Evolutionary conservation across 64 coral and sea anemone species (phyloP), one percentile per base, ranked within the genome.

Genomic region (Catalaphyllia jardinei): DNA sequence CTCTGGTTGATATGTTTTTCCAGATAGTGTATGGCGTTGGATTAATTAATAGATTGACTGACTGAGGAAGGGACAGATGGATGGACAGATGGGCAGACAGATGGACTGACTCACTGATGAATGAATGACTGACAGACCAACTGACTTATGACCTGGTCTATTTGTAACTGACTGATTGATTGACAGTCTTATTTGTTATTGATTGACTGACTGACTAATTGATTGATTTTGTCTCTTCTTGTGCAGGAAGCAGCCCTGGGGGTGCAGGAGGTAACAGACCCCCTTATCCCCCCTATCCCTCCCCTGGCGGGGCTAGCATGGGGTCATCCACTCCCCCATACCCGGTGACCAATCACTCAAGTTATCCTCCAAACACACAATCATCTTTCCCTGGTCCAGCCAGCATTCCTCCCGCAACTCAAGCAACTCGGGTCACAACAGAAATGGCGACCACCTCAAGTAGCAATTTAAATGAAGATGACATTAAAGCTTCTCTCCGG

Each of bases 401-500:
- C 0, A 57, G 87, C 19, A 74, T 77, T 10, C 90, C 86, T 10
- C 90, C 90, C 42, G 57, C 88, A 9, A 93, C 93, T 71, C 85
- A 71, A 62, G 14, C 82, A 25, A 86, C 89, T 61, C 0, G 31
- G n/a, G 64, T 63, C 27, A 82, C 89, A 88, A 76, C 42, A 72
- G 1, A 57, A 42, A 33, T 39, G 29, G 2, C 88, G 31, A n/a
- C 72, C 51, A 71, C 72, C 24, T 2, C 90, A 95, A 89, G 65
- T 83, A 82, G 75, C 57, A 91, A 49, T 65, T 88, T 95, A 7
- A 83, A 85, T 71, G 93, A 95, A 57, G 96, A 98, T 22, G 92
- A 84, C 3, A 90, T 98, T 12, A 98, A 91, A 79, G 87, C 90
- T 6, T 95, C 93, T 49, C 72, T 98, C 22, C 87, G 87, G 74